Base-by-base conservation (phyloP, 1,140 invertebrate genomes). In the Spodoptera litura region DNA sequence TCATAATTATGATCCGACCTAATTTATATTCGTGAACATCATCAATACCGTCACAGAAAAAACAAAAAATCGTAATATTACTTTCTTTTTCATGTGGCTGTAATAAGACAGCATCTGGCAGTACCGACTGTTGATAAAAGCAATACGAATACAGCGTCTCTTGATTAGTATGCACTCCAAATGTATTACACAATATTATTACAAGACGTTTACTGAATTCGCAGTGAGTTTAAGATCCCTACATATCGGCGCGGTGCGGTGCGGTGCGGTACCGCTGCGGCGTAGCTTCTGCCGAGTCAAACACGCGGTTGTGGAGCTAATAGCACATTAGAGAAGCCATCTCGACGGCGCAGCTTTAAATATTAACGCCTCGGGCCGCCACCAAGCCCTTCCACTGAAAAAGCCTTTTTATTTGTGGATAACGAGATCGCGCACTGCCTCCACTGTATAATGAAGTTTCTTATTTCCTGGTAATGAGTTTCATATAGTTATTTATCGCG, bases 361-460 rank as follows among this genome's bases (percentile, higher is more conserved):
- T 90, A 90, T 90, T 89, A 87, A 88, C 84, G 81, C 87, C 77
- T 58, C 49, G 62, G 74, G 79, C 78, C 74, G 73, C 78, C 75
- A 13, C 72, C 62, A 74, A 78, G 71, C 77, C 79, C 81, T 77
- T 70, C 75, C 80, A 27, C 83, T 85, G 79, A 85, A 88, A 88
- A 90, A 87, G 83, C 62, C 85, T 87, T 88, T 89, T 90, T 90
- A 89, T 87, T 87, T 88, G 85, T 82, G 83, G 84, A 83, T 88
- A 90, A 89, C 87, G 85, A 89, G 85, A 85, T 88, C 66, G 70
- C 74, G 78, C 81, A 79, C 80, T 56, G 78, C 83, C 78, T 79
- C 80, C 68, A 81, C 76, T 81, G 82, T 83, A 88, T 88, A 89
- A 89, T 88, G 85, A 89, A 84, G 84, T 87, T 88, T 85, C 84